These are phyloP conservation scores for Ailurus styani DNA, from an alignment of 2,113 vertebrate species.

Conservation along the genomic window DNA sequence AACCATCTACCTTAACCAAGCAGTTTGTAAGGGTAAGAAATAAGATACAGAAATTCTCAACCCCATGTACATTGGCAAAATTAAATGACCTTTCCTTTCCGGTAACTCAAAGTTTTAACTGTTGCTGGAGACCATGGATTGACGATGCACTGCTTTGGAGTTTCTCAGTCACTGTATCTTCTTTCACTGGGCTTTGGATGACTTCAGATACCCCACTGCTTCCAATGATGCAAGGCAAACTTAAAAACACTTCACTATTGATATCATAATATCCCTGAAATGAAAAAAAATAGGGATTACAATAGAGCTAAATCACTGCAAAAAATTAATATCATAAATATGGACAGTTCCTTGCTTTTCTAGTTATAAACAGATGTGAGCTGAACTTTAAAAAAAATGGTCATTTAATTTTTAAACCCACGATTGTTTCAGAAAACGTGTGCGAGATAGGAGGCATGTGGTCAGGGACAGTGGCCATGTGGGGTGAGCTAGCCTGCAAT, in stretches of 20 bases:
- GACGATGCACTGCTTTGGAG: constrained; percentile 85
- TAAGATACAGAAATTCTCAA: constrained; percentile 16
- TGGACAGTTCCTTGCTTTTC: background rate
- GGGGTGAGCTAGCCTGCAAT: background rate
- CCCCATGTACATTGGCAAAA: background rate
- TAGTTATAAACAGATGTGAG: constrained; percentile 15
- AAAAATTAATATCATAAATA: constrained; percentile 2
- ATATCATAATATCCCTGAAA: constrained; percentile 89
- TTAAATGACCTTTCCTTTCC: background rate
- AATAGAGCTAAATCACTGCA: background rate
- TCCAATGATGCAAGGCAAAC: constrained; percentile 91
- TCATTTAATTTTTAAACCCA: constrained; percentile 29
- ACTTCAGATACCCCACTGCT: constrained; percentile 84
- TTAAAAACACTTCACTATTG: constrained; percentile 92
- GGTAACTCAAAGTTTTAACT: constrained; percentile 85
- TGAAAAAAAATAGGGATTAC: constrained; percentile 33
- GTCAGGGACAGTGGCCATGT: background rate
- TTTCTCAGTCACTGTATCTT: constrained; percentile 82
- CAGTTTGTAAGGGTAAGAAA: constrained; percentile 20
- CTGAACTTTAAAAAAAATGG: background rate
- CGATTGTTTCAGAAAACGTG: background rate
- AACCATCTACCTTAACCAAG: background rate
- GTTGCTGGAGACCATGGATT: constrained; percentile 86
- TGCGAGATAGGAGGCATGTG: background rate
- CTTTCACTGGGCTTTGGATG: constrained; percentile 80